Conservation (phyloP, 2,113 vertebrate species). For the Ariopsis seemanni region DNA sequence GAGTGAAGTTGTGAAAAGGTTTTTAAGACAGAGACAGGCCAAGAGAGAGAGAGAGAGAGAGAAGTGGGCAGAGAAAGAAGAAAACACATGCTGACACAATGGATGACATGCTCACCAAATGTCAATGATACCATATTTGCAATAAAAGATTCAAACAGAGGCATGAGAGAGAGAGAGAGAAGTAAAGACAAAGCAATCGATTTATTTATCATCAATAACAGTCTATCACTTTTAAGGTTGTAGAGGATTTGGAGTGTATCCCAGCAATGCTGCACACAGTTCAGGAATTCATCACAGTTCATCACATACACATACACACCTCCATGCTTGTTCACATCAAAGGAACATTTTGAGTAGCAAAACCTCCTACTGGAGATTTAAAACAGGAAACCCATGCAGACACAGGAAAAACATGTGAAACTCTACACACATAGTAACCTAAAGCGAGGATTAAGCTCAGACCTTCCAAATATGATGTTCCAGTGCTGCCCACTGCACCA, state of each 20-base stretch:
- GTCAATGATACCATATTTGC: constrained; percentile 29
- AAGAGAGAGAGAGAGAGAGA: neutral
- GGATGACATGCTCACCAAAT: constrained; percentile 46
- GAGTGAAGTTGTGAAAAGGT: constrained; percentile 42
- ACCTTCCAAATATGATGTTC: neutral
- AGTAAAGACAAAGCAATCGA: neutral
- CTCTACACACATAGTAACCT: neutral
- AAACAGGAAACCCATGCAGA: neutral
- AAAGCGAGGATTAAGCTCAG: too few species aligned
- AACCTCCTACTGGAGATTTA: neutral
- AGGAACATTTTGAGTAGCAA: neutral
- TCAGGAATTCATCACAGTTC: neutral
- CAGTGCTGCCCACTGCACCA: neutral
- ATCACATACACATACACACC: neutral
- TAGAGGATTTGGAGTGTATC: neutral
- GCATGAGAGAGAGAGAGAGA: neutral
- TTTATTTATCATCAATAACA: neutral
- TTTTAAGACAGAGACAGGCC: constrained; percentile 36
- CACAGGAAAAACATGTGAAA: neutral
- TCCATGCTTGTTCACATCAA: neutral
- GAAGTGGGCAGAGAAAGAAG: constrained; percentile 1
- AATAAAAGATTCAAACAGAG: neutral
- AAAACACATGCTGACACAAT: constrained; percentile 37
- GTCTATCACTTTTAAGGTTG: neutral
- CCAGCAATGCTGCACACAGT: neutral